A percentile compares a stretch with the other conserved stretches of the same genome.
Conservation (phyloP, 1,140 invertebrate genomes). For the Pseudomyrmex dendroicus region DNA sequence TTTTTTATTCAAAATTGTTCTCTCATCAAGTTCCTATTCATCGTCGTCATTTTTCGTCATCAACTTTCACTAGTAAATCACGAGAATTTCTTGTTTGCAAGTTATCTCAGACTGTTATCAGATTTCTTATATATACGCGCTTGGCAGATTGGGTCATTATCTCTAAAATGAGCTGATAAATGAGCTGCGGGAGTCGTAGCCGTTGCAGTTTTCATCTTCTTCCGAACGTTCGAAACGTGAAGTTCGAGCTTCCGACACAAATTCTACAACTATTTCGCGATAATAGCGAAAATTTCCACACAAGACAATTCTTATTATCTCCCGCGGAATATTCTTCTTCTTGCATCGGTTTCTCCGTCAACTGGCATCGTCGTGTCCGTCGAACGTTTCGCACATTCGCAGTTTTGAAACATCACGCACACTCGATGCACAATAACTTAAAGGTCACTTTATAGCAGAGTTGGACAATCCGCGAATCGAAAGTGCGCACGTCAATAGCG, state of each 20-base stretch:
- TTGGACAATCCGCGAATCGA: conserved; percentile 26
- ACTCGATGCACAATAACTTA: conserved; percentile 51
- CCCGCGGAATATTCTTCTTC: conserved; percentile 17
- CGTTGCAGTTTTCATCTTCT: background rate
- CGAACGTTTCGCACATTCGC: conserved; percentile 34
- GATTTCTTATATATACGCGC: background rate
- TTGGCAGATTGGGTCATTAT: conserved; percentile 8
- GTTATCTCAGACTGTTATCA: conserved; percentile 7
- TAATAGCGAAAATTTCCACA: background rate
- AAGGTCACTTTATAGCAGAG: conserved; percentile 50
- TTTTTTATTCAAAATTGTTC: background rate
- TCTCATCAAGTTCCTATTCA: background rate
- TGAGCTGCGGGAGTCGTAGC: background rate
- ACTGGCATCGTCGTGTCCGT: background rate
- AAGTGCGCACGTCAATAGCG: background rate
- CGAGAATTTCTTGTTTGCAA: background rate
- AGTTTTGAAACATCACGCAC: conserved; percentile 51
- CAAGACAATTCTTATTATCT: conserved; percentile 1
- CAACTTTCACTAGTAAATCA: background rate
- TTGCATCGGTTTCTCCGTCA: conserved; percentile 5
- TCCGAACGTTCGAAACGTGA: background rate
- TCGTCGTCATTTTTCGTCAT: background rate
- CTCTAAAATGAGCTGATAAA: conserved; percentile 10
- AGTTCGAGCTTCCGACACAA: background rate
- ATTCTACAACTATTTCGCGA: too few species aligned